These are phyloP conservation scores for Mesitornis unicolor DNA, from an alignment of 2,113 vertebrate species.

Conservation along the genomic window DNA sequence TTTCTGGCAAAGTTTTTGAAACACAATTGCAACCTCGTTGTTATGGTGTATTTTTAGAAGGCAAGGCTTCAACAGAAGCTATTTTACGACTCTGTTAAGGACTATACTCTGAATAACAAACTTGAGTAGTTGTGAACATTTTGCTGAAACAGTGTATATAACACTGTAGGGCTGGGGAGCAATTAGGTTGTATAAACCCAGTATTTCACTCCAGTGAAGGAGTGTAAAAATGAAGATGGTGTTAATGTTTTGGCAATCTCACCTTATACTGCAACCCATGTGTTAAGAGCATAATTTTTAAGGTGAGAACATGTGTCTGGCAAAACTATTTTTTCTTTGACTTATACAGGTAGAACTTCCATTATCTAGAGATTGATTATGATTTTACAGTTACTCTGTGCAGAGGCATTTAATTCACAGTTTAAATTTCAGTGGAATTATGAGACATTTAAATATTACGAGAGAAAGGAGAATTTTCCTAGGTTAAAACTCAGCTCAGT, in stretches of 20 bases:
- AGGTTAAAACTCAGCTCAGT: background rate
- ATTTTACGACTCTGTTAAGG: background rate
- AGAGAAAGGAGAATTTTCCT: background rate
- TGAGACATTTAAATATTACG: background rate
- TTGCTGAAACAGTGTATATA: background rate
- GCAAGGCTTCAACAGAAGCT: background rate
- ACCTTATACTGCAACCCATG: background rate
- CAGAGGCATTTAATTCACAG: background rate
- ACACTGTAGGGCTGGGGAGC: background rate
- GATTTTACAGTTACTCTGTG: background rate
- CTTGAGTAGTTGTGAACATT: background rate
- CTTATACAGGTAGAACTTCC: background rate
- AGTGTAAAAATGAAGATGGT: background rate
- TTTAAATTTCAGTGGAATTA: background rate
- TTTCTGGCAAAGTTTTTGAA: background rate
- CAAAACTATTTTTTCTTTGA: background rate
- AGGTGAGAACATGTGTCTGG: background rate
- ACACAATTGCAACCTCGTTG: background rate
- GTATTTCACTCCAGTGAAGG: accelerated
- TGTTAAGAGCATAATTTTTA: background rate
- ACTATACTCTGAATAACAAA: background rate
- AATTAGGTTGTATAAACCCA: background rate
- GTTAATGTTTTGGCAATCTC: background rate
- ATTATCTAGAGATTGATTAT: background rate
- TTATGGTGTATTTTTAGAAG: background rate